phyloP scores from a whole-genome alignment of 2,888 invertebrate genomes.

The Heteropelma amictum region DNA sequence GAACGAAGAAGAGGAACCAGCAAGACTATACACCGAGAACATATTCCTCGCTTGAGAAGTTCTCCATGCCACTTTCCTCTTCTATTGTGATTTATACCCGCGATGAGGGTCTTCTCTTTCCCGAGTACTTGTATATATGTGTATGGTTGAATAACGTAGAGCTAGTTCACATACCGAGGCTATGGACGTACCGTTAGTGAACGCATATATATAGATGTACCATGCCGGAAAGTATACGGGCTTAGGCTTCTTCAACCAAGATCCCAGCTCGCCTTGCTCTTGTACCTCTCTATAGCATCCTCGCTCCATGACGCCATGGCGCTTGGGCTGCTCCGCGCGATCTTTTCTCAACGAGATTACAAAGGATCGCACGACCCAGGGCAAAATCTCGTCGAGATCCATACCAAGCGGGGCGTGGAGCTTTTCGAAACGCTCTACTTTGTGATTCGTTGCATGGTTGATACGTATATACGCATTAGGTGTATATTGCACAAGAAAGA shows the following conservation, averaged over 20 bases:
- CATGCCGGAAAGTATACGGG: slow-evolving; percentile 43
- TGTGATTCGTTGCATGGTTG: slow-evolving; percentile 33
- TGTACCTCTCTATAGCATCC: slow-evolving; percentile 51
- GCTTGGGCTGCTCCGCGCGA: slow-evolving; percentile 61
- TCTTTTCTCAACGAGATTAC: slow-evolving; percentile 76
- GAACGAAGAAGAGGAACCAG: slow-evolving; percentile 49
- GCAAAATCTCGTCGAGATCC: slow-evolving; percentile 63
- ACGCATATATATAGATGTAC: background rate
- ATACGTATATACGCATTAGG: background rate
- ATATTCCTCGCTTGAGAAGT: slow-evolving; percentile 74
- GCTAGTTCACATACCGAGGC: slow-evolving; percentile 21
- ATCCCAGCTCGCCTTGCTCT: slow-evolving; percentile 37
- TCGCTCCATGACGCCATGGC: slow-evolving; percentile 1
- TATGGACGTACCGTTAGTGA: background rate
- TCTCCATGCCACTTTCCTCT: slow-evolving; percentile 75
- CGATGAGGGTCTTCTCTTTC: slow-evolving; percentile 73
- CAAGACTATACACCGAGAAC: slow-evolving; percentile 61
- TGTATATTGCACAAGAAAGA: background rate
- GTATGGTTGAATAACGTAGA: slow-evolving; percentile 14
- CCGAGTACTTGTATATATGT: slow-evolving; percentile 32
- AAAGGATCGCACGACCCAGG: slow-evolving; percentile 68
- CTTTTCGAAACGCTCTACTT: slow-evolving; percentile 67
- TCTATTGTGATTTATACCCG: slow-evolving; percentile 77
- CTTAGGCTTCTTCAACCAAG: slow-evolving; percentile 55
- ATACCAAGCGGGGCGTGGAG: slow-evolving; percentile 70